phyloP scores from a whole-genome alignment of 1,140 invertebrate genomes.

The Meloidogyne chitwoodi region DNA sequence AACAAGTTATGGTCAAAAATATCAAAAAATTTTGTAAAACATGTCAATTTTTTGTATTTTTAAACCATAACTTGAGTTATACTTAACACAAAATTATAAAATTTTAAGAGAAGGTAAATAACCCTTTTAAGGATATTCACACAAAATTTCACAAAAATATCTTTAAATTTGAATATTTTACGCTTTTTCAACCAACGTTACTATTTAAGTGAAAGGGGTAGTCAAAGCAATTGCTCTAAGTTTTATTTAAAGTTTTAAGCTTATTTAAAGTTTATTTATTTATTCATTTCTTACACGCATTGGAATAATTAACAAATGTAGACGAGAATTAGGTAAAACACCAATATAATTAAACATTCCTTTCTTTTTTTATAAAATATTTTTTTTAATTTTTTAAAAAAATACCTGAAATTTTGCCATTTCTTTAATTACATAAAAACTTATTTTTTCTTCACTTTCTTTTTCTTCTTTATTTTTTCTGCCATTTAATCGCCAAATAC shows the following conservation, averaged over 20 bases:
- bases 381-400: background rate
- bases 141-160: background rate
- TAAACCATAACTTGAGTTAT: background rate
- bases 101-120: background rate
- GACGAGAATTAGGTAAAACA: conserved; percentile 20
- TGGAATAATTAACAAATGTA: conserved; percentile 39
- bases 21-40: background rate
- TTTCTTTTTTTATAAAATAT: conserved; percentile 17
- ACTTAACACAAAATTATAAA: background rate
- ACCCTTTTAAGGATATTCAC: background rate
- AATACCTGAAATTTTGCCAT: conserved; percentile 27
- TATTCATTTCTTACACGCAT: background rate
- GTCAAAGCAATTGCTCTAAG: too few species aligned
- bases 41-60: background rate
- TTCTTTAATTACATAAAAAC: conserved; percentile 22
- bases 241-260: too few species aligned
- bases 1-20: background rate
- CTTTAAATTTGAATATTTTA: too few species aligned
- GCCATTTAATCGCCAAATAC: conserved; percentile 34
- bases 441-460: conserved; percentile 13
- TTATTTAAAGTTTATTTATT: too few species aligned
- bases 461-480: background rate
- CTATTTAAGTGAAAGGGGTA: too few species aligned
- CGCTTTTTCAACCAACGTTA: too few species aligned
- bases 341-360: conserved; percentile 38